Evolutionary conservation across 2,888 invertebrate species (phyloP).

Genomic region (Epistrophe grossulariae): DNA sequence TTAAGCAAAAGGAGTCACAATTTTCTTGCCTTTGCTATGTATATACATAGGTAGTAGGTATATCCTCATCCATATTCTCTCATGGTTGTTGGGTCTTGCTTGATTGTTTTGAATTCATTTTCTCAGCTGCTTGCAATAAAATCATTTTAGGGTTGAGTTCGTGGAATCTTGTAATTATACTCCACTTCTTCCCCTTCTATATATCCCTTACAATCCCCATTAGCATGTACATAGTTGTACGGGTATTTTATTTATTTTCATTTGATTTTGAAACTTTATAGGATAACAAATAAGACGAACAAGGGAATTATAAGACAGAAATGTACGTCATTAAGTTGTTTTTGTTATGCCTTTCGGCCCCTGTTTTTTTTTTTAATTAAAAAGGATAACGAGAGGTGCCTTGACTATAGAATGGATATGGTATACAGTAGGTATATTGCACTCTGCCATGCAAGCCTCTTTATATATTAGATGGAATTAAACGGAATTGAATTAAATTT

Average conservation of each 20-base stretch:
- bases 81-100: conserved; percentile 29
- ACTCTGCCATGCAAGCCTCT: conserved; percentile 64
- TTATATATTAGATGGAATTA: neutral
- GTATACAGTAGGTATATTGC: conserved; percentile 34
- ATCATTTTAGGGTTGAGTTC: conserved; percentile 50
- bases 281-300: conserved; percentile 60
- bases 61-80: conserved; percentile 10
- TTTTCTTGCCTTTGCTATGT: neutral
- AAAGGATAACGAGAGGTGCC: conserved; percentile 60
- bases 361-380: conserved; percentile 64
- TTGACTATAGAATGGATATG: neutral
- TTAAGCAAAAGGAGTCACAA: conserved; percentile 26
- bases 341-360: conserved; percentile 36
- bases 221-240: conserved; percentile 1
- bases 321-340: conserved; percentile 64
- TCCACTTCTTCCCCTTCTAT: neutral
- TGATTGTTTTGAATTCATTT: conserved; percentile 67
- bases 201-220: neutral
- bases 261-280: conserved; percentile 63
- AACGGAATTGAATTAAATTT: conserved; percentile 67
- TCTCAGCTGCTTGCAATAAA: conserved; percentile 62
- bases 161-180: conserved; percentile 32
- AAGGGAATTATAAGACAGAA: conserved; percentile 61
- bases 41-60: no score
- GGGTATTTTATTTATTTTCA: conserved; percentile 68